Evolutionary conservation across 1,140 invertebrate genomes (phyloP).

Genomic region (Aphelinus atriplicis): DNA sequence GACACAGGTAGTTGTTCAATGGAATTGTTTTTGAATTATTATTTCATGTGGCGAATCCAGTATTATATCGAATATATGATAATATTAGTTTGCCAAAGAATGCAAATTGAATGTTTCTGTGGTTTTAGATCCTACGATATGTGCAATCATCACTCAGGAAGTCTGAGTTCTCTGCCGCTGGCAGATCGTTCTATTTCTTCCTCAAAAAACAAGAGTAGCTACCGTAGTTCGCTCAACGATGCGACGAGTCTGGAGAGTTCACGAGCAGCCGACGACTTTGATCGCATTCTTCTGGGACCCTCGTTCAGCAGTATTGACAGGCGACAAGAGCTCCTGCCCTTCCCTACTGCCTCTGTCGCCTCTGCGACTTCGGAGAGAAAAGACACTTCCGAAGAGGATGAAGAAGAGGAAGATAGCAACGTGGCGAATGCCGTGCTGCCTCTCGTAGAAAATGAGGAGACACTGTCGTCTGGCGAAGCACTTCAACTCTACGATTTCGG

Average conservation of each 20-base stretch:
- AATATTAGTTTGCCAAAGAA: no score
- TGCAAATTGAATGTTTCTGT: no score
- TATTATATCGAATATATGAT: no score
- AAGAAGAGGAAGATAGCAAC: constrained; percentile 7
- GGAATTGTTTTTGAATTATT: background rate
- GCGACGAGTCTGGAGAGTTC: constrained; percentile 50
- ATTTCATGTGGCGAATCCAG: no score
- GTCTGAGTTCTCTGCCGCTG: constrained; percentile 55
- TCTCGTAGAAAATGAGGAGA: constrained; percentile 1
- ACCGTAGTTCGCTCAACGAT: constrained; percentile 58
- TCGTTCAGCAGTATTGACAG: background rate
- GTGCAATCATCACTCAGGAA: constrained; percentile 49
- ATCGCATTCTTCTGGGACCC: background rate
- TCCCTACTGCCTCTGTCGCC: background rate
- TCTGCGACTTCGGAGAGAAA: constrained; percentile 2
- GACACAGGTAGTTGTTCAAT: constrained; percentile 5
- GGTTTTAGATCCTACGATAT: background rate
- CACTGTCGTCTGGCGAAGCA: background rate
- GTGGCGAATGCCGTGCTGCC: constrained; percentile 19
- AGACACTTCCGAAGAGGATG: constrained; percentile 2
- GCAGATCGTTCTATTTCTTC: constrained; percentile 40
- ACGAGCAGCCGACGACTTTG: constrained; percentile 15
- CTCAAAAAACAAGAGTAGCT: constrained; percentile 49
- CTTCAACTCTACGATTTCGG: constrained; percentile 27
- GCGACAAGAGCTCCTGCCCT: background rate